A percentile compares a stretch with the other conserved stretches of the same genome.
Conservation (phyloP, 1,140 invertebrate genomes). For the Lordiphosa collinella region DNA sequence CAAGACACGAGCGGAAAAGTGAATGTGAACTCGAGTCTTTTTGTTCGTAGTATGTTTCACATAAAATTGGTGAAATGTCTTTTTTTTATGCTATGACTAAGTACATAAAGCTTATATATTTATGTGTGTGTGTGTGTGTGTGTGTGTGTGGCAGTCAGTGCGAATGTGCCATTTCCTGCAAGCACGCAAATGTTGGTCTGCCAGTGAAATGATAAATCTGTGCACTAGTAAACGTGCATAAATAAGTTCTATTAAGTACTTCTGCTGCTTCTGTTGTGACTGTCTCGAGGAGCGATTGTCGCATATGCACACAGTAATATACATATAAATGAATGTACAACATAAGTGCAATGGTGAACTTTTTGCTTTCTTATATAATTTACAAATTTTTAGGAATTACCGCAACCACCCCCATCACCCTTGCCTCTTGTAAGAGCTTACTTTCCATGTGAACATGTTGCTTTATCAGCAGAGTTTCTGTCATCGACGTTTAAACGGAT, state of each 20-base stretch:
- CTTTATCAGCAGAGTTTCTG: too few species aligned
- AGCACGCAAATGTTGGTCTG: constrained; percentile 3
- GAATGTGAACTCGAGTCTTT: constrained; percentile 33
- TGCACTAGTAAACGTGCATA: too few species aligned
- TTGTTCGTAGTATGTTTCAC: constrained; percentile 13
- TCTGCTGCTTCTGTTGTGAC: too few species aligned
- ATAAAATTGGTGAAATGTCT: constrained; percentile 1
- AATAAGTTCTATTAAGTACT: too few species aligned
- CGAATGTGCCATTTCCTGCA: constrained; percentile 7
- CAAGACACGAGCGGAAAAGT: constrained; percentile 24
- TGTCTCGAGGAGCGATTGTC: neutral
- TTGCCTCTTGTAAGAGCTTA: too few species aligned
- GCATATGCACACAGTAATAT: neutral
- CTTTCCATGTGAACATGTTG: too few species aligned
- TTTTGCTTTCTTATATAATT: neutral
- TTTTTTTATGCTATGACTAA: too few species aligned
- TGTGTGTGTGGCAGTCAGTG: neutral
- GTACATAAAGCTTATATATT: neutral
- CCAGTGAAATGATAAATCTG: neutral
- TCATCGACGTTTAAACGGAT: too few species aligned
- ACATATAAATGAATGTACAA: neutral
- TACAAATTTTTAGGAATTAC: too few species aligned
- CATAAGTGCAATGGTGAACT: neutral
- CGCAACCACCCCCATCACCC: too few species aligned
- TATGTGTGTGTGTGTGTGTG: neutral